A percentile compares a stretch with the other conserved stretches of the same genome.
phyloP scores from a whole-genome alignment of 2,113 vertebrate species.

The Trematomus loennbergii region DNA sequence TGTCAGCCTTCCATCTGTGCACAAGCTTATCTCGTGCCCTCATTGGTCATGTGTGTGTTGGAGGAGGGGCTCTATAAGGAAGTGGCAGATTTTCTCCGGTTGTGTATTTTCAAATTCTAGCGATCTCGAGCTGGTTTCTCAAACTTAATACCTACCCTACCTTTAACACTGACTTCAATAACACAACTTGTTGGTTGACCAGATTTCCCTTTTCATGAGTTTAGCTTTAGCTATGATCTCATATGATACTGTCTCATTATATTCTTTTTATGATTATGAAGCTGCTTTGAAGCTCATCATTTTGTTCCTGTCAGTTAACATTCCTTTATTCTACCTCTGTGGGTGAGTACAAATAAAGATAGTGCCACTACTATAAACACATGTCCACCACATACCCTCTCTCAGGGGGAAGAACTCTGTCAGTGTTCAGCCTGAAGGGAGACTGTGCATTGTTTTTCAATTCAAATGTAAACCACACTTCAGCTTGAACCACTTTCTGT shows the following conservation, averaged over 20 bases:
- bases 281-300: constrained; percentile 1
- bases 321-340: background rate
- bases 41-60: no score
- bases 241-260: background rate
- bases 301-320: background rate
- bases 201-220: constrained; percentile 39
- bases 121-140: no score
- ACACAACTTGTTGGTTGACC: background rate
- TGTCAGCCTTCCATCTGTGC: no score
- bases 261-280: background rate
- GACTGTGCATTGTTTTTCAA: background rate
- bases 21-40: no score
- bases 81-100: no score
- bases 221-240: background rate
- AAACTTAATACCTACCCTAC: no score
- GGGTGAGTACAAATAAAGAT: constrained; percentile 1
- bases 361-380: constrained; percentile 12
- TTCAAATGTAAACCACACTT: background rate
- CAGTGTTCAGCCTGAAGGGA: background rate
- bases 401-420: background rate
- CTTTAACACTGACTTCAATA: constrained; percentile 21
- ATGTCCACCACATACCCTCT: background rate
- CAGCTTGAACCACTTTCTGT: background rate
- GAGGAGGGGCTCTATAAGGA: no score
- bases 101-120: no score